Conservation (phyloP, 2,797 vertebrate species). For the Loris lydekkerianus region DNA sequence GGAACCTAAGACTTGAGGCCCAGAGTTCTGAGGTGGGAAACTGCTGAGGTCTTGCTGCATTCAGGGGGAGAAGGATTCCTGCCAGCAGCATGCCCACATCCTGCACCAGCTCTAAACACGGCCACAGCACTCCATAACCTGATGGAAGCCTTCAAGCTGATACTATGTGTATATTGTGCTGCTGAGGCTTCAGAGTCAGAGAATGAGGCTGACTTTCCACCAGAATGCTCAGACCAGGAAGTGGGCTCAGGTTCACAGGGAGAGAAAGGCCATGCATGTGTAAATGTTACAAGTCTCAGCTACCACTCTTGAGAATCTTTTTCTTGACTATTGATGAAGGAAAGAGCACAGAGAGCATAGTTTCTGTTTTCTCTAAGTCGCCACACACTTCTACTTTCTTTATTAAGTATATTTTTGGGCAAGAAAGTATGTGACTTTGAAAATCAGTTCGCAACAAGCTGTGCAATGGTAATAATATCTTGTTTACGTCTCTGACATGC, state of each 20-base stretch:
- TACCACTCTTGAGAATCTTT: background rate
- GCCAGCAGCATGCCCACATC: accelerated
- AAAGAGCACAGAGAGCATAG: background rate
- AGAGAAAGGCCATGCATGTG: background rate
- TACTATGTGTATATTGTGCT: background rate
- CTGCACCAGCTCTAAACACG: background rate
- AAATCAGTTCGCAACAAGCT: background rate
- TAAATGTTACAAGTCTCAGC: background rate
- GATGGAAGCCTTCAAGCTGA: too few relatives aligned
- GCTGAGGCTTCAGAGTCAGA: background rate
- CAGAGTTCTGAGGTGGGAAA: background rate
- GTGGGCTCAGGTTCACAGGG: background rate
- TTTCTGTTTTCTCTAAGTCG: background rate
- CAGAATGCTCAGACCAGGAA: background rate
- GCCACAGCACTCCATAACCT: accelerated
- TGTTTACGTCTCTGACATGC: background rate
- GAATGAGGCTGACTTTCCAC: background rate
- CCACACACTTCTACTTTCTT: background rate
- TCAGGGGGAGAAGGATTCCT: background rate
- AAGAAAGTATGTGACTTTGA: background rate
- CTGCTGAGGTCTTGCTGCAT: background rate
- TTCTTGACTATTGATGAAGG: background rate
- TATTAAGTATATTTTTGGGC: background rate
- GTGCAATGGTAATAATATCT: background rate
- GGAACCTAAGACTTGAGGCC: background rate